Percentiles rank a stretch among this genome's conserved stretches.
These are phyloP conservation scores for Drosophila paulistorum DNA, from an alignment of 1,140 invertebrate species.

Conservation along the genomic window DNA sequence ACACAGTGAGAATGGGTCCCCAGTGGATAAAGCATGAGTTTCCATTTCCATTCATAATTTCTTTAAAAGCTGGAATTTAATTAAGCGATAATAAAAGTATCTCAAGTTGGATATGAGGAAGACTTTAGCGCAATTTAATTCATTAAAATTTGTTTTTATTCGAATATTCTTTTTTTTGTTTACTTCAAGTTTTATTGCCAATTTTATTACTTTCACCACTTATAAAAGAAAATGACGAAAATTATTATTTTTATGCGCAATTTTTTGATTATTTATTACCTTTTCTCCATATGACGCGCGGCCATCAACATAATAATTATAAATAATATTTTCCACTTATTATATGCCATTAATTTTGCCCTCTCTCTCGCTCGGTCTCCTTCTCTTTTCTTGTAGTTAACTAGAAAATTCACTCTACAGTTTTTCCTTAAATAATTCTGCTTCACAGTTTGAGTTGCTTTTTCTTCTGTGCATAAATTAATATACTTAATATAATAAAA, in stretches of 20 bases:
- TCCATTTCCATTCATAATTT: slow-evolving; percentile 15
- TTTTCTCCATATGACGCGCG: slow-evolving; percentile 11
- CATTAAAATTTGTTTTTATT: background rate
- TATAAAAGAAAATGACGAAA: slow-evolving; percentile 19
- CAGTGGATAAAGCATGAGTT: background rate
- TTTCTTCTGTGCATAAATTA: slow-evolving; percentile 69
- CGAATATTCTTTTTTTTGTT: background rate
- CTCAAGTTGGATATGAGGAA: too few species aligned
- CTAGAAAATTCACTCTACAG: slow-evolving; percentile 37
- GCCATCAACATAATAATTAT: slow-evolving; percentile 35
- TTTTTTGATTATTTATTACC: slow-evolving; percentile 37
- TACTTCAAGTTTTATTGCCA: background rate
- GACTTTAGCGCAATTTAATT: background rate
- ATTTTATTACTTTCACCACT: slow-evolving; percentile 26
- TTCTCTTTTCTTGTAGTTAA: slow-evolving; percentile 38
- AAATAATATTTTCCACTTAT: slow-evolving; percentile 43
- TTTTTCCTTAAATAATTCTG: slow-evolving; percentile 51
- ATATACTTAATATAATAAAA: slow-evolving; percentile 22
- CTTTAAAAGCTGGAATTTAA: background rate
- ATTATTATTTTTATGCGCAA: slow-evolving; percentile 11
- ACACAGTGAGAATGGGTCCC: background rate
- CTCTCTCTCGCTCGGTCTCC: background rate
- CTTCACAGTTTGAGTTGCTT: slow-evolving; percentile 63
- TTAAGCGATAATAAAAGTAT: background rate
- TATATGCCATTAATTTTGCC: slow-evolving; percentile 48